Percentiles rank a stretch among this genome's conserved stretches.
phyloP scores from a whole-genome alignment of 1,140 invertebrate genomes.

The Drosophila chauvacae region DNA sequence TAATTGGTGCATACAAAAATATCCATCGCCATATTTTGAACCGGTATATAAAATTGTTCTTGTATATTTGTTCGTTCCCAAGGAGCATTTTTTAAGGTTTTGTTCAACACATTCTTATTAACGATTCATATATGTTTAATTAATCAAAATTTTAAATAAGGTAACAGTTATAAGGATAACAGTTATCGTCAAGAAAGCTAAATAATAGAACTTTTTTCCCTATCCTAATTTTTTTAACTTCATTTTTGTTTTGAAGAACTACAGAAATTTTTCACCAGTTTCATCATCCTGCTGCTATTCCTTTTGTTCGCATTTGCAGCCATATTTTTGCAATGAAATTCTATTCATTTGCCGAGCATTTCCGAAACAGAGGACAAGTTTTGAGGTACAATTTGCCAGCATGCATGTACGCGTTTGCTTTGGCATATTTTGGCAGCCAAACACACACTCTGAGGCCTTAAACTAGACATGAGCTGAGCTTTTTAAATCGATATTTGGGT shows the following conservation, averaged over 20 bases:
- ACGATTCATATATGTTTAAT: no score
- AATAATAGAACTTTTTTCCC: neutral
- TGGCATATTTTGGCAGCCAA: slow-evolving; percentile 34
- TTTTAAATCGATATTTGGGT: slow-evolving; percentile 48
- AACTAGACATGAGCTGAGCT: slow-evolving; percentile 54
- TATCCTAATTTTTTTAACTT: neutral
- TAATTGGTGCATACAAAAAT: no score
- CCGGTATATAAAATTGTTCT: no score
- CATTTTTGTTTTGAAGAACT: neutral
- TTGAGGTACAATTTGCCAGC: neutral
- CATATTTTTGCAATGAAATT: slow-evolving; percentile 13
- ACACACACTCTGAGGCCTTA: slow-evolving; percentile 39
- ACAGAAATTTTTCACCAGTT: neutral
- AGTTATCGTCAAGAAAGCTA: no score
- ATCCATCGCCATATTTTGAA: no score
- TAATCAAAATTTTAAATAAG: no score
- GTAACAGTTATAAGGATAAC: no score
- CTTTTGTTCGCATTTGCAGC: neutral
- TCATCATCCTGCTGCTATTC: neutral
- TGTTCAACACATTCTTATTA: no score
- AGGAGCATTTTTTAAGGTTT: no score
- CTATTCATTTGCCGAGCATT: slow-evolving; percentile 2
- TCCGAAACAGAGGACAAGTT: neutral
- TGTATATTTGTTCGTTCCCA: no score
- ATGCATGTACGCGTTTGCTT: slow-evolving; percentile 15